Evolutionary conservation across 1,140 invertebrate genomes (phyloP), one percentile per base, ranked within the genome.

Genomic region (Zeugodacus cucurbitae): DNA sequence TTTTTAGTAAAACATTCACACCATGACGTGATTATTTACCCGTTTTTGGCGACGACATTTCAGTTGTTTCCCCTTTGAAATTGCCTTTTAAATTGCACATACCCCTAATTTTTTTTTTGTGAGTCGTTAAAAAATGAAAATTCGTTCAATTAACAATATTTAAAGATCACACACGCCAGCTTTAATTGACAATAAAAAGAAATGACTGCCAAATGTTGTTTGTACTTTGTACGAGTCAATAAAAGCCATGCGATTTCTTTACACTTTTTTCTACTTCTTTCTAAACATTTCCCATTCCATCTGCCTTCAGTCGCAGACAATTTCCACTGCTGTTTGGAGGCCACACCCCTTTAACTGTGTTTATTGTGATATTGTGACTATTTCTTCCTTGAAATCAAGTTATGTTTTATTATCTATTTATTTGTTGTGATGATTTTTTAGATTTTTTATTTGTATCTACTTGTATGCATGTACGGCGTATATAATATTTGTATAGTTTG

Each of bases 271-370:
- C 4, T 82, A 48, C 41, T 82, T 82, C 22, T 44, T 82, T 82
- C 74, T 82, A 82, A 82, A 82, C 41, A 82, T 82, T 82, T 54
- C 41, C 74, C 26, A 20, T 48, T 44, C 41, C 48, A 48, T 48
- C 41, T 54, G 74, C 74, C 44, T 82, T 54, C 29, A n/a, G 74
- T 26, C 5, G 41, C 74, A 82, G 74, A 82, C 48, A 82, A 82
- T 82, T 82, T 82, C 74, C 74, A 82, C 48, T 48, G 74, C 4
- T 48, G 37, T 10, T 26, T 82, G 37, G 41, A 82, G 74, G 74
- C 41, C 74, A 48, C 74, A 82, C 74, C 74, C 74, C 74, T 82
- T 70, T 82, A 82, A 82, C 74, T 44, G 74, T 48, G 22, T n/a
- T n/a, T n/a, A n/a, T n/a, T n/a, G n/a, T n/a, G n/a, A n/a, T 29